Evolutionary conservation across 2,888 invertebrate species (phyloP).

Genomic region (Perdita meconis): DNA sequence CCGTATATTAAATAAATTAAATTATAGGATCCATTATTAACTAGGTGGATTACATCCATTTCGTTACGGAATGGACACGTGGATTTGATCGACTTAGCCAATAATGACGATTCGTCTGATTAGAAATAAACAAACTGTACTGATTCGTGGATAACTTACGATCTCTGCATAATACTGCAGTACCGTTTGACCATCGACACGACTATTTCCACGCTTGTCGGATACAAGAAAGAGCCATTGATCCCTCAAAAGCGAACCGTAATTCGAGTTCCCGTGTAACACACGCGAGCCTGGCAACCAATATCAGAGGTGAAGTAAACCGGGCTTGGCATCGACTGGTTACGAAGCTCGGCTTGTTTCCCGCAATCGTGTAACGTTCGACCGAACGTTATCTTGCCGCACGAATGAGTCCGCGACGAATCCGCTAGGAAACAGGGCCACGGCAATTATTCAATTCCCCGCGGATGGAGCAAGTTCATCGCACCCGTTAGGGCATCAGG

Average conservation of each 20-base stretch:
- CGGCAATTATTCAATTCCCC: constrained; percentile 51
- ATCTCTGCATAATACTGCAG: too few species aligned
- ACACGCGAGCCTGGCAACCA: neutral
- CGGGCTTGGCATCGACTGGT: constrained; percentile 39
- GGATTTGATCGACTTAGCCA: too few species aligned
- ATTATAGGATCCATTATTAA: too few species aligned
- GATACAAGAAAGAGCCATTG: neutral
- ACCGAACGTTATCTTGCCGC: constrained; percentile 44
- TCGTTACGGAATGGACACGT: too few species aligned
- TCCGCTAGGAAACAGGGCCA: constrained; percentile 49
- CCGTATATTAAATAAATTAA: too few species aligned
- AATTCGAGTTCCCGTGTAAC: neutral
- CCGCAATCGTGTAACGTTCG: constrained; percentile 20
- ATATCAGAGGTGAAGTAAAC: constrained; percentile 13
- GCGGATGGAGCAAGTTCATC: constrained; percentile 54
- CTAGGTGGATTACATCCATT: too few species aligned
- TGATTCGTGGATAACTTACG: too few species aligned
- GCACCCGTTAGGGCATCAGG: constrained; percentile 52
- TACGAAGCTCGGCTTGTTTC: constrained; percentile 22
- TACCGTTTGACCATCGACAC: neutral
- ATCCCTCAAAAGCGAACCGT: neutral
- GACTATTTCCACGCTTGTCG: neutral
- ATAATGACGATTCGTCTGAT: too few species aligned
- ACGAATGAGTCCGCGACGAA: constrained; percentile 34
- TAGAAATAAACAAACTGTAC: too few species aligned